Base-by-base conservation (phyloP, 2,888 invertebrate genomes). In the Dynastes maya region DNA sequence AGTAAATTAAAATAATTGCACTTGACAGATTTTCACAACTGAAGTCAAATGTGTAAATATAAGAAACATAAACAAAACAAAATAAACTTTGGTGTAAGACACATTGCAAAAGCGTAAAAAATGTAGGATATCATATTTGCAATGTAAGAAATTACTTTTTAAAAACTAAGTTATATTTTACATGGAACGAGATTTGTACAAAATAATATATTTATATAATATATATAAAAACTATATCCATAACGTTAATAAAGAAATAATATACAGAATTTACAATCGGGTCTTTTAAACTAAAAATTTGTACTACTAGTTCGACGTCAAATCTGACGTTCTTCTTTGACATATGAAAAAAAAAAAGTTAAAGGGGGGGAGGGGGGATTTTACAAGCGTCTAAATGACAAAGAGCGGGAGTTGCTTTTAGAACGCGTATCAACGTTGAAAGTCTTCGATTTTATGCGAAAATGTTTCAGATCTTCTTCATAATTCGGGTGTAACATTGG, bases 401-500 rank as follows among this genome's bases (percentile, higher is more conserved):
- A 63, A 37, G 81, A 79, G 29, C 80, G 68, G 6, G 77, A 29
- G 3, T 55, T 75, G 9, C 76, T 71, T 67, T 79, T 81, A 45
- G 53, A 70, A 51, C 80, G 79, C 37, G 79, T 80, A 22, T 81
- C 83, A 78, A 91, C 90, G 82, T 92, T 92, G 92, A 93, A 93
- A 67, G 94, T 94, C 88, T 95, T 95, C 83, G 95, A 93, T 87
- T 95, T 95, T 83, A 92, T 91, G 63, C 96, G 91, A 86, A 95
- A 97, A 81, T 92, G 92, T 74, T 92, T 90, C 76, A 97, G 90
- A 80, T 95, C 93, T 2, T 92, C 91, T 79, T 92, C 91, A 87
- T 95, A 95, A 71, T 92, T 91, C 0, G 96, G 95, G 87, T 98
- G 95, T 80, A 94, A 86, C 98, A 98, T 98, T 76, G 95, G 94